Percentiles rank a stretch among this genome's conserved stretches.
Conservation (phyloP, 2,797 vertebrate species). For the Anabas testudineus region DNA sequence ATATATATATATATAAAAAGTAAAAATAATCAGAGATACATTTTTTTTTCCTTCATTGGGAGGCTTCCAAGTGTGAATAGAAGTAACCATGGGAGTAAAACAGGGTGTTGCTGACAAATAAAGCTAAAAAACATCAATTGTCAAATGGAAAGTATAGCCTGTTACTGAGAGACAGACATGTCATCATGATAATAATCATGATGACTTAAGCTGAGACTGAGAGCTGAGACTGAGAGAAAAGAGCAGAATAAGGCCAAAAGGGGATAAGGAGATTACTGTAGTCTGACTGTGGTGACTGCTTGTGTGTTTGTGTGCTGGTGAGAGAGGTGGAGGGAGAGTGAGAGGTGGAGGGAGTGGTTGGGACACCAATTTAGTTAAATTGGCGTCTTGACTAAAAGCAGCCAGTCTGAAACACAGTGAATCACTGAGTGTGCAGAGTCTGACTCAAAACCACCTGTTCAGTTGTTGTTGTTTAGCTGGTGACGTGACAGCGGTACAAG, state of each 20-base stretch:
- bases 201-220: constrained; percentile 44
- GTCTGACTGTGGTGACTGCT: constrained; percentile 57
- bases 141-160: constrained; percentile 65
- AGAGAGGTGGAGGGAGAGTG: neutral
- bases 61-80: neutral
- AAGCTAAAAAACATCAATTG: constrained; percentile 62
- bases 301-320: constrained; percentile 32
- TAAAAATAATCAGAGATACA: too few species aligned
- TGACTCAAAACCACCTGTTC: constrained; percentile 63
- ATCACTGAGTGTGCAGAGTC: constrained; percentile 54
- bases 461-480: constrained; percentile 39
- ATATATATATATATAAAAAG: too few species aligned
- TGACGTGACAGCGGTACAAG: constrained; percentile 27
- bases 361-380: constrained; percentile 68
- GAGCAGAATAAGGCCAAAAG: constrained; percentile 69
- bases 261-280: constrained; percentile 69
- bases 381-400: constrained; percentile 72
- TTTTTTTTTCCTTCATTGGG: neutral
- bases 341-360: constrained; percentile 25
- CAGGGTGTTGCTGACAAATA: constrained; percentile 52
- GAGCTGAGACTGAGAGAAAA: constrained; percentile 42
- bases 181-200: constrained; percentile 71
- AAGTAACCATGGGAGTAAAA: constrained; percentile 17
- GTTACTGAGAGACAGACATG: constrained; percentile 66
- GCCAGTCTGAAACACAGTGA: constrained; percentile 63